phyloP scores from a whole-genome alignment of 2,888 invertebrate species.

The Campoletis raptor region DNA sequence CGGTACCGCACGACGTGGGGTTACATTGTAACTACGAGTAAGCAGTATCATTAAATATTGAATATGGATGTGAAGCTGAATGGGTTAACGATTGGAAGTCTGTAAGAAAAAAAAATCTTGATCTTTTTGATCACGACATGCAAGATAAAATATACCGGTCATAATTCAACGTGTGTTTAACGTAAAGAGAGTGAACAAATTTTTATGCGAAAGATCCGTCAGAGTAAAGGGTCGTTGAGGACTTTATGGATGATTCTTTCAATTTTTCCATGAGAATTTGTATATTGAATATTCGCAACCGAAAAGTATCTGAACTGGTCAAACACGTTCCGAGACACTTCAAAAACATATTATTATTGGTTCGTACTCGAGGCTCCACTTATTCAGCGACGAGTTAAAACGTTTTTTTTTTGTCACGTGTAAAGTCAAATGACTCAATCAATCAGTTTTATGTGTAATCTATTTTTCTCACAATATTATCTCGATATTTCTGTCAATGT shows the following conservation, averaged over 20 bases:
- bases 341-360: conserved; percentile 3
- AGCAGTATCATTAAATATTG: conserved; percentile 19
- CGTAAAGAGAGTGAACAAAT: neutral
- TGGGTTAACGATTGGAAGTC: neutral
- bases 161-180: neutral
- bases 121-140: neutral
- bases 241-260: neutral
- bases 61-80: neutral
- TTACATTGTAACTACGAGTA: neutral
- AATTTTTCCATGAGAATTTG: neutral
- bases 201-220: neutral
- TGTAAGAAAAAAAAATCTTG: neutral
- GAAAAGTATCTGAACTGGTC: conserved; percentile 15
- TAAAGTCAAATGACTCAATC: conserved; percentile 3
- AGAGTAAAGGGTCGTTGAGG: neutral
- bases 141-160: neutral
- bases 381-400: neutral
- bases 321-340: conserved; percentile 6
- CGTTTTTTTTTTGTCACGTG: neutral
- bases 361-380: neutral
- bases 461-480: neutral
- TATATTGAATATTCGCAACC: neutral
- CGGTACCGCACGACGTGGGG: neutral
- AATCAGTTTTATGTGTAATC: neutral
- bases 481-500: neutral